A percentile compares a stretch with the other conserved stretches of the same genome.
Conservation (phyloP, 2,113 vertebrate species). For the Leucopsar rothschildi region DNA sequence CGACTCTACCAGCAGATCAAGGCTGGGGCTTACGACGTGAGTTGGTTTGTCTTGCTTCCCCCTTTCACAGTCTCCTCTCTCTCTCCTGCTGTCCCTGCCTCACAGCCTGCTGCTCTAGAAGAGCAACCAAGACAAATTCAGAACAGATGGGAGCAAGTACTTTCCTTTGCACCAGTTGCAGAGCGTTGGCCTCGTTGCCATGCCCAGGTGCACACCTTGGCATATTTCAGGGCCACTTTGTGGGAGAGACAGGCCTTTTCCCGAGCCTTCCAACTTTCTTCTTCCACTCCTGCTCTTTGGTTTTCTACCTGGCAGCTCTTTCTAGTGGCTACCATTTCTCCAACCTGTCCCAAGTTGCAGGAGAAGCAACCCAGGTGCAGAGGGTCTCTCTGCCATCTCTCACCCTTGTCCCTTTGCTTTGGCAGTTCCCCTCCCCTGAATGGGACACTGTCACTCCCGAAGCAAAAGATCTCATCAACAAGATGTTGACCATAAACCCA, state of each 20-base stretch:
- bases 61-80: neutral
- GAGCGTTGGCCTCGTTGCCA: neutral
- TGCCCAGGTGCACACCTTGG: neutral
- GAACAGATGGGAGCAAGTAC: neutral
- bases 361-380: neutral
- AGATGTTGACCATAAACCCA: conserved; percentile 96
- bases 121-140: neutral
- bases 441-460: conserved; percentile 96
- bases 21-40: conserved; percentile 96
- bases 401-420: conserved; percentile 34
- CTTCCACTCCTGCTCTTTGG: neutral
- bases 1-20: conserved; percentile 98
- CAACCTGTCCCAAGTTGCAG: neutral
- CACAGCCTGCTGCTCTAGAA: neutral
- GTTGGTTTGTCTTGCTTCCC: conserved; percentile 17
- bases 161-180: neutral
- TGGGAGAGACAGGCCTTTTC: neutral
- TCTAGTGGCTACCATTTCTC: neutral
- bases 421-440: conserved; percentile 93
- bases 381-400: neutral
- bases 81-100: neutral
- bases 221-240: neutral
- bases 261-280: neutral
- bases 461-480: conserved; percentile 96
- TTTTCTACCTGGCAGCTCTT: neutral